These are phyloP conservation scores for Platerodrilus igneus DNA, from an alignment of 2,888 invertebrate genomes.

Conservation along the genomic window DNA sequence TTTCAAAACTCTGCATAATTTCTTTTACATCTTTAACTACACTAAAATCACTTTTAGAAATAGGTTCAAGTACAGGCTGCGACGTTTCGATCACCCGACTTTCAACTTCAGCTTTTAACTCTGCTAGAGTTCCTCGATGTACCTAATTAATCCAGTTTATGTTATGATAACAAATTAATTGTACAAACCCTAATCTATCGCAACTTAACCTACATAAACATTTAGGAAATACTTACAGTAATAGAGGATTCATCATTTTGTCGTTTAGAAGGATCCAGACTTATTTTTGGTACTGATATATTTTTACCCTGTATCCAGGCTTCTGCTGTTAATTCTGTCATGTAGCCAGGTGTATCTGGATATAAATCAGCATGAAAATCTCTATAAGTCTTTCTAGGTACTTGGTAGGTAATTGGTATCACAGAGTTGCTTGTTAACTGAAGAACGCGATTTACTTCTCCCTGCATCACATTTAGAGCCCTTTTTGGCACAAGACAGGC, in stretches of 20 bases:
- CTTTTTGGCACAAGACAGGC: conserved; percentile 89
- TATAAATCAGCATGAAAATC: conserved; percentile 94
- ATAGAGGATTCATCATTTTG: conserved; percentile 59
- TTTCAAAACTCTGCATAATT: too few species aligned
- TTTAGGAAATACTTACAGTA: conserved; percentile 50
- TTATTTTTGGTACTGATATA: conserved; percentile 73
- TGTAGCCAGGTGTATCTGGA: conserved; percentile 81
- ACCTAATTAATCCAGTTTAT: conserved; percentile 46
- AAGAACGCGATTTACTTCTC: conserved; percentile 88
- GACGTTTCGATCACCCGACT: too few species aligned
- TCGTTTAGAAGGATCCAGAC: conserved; percentile 74
- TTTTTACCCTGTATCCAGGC: conserved; percentile 81
- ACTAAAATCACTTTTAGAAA: too few species aligned
- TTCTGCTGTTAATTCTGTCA: conserved; percentile 72
- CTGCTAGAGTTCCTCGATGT: conserved; percentile 55
- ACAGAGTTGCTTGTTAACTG: conserved; percentile 83
- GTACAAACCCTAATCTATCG: conserved; percentile 3
- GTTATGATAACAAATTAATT: conserved; percentile 6
- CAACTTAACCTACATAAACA: conserved; percentile 16
- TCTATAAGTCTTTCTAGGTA: conserved; percentile 48
- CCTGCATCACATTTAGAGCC: conserved; percentile 92
- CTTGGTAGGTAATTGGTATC: conserved; percentile 89
- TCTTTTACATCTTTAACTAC: too few species aligned
- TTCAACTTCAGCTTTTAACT: conserved; percentile 49
- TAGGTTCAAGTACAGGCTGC: too few species aligned